Base-by-base conservation (phyloP, 2,113 vertebrate genomes). In the Erpornis zantholeuca region DNA sequence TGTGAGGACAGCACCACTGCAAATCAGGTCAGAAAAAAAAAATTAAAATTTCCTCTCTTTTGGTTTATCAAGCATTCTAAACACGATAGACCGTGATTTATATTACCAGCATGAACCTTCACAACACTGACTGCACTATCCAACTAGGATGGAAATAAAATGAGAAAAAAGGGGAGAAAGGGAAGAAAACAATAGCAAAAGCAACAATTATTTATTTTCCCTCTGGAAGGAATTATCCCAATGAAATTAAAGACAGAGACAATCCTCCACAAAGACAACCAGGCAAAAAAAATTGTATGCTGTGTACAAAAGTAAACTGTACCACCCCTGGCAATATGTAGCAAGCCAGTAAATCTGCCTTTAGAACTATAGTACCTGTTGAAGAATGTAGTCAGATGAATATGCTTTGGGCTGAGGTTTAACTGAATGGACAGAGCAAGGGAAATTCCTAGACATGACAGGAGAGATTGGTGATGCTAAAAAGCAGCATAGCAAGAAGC, bases 281-380 rank as follows among this genome's bases (percentile, higher is more conserved):
- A 42, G 15, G 10, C 7, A 12, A 33, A 64, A 35, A 35, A 54
- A 7, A 7, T 15, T 40, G 1, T 28, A 23, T 5, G 0, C 11
- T 59, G 12, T 29, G 7, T 20, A 27, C 10, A 9, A 35, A 40
- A 59, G 15, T 29, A 35, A 70, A 38, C 19, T 27, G 6, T 28
- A 28, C 6, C 9, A 59, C 11, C 0, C 0, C 0, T 27, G 24
- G 35, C 1, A 3, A 40, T 54, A 35, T 0, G 2, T 6, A 65
- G 7, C 17, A 66, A 35, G 27, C n/a, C 17, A 31, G 11, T 36
- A 71, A 47, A 61, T 47, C 22, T 76, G 19, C 17, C 20, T 61
- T 52, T 49, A 53, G 29, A 71, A 44, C 27, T 12, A 3, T 4
- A 31, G 19, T 57, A 38, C 4, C 11, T 78, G 16, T 38, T 53